Base-by-base conservation (phyloP, 1,140 invertebrate species). In the Colletes latitarsis region DNA sequence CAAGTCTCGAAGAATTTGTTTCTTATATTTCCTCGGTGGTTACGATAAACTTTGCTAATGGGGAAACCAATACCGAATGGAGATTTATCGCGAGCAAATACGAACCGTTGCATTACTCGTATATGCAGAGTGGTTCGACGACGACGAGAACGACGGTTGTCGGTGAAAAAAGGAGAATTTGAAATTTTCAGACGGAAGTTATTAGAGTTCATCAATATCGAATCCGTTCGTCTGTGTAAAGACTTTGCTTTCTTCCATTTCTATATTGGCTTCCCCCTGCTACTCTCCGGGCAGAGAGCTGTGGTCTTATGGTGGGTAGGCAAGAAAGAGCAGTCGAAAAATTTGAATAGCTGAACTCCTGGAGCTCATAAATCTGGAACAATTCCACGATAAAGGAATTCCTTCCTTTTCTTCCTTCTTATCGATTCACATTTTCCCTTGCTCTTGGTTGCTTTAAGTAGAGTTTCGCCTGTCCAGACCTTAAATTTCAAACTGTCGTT, bases 311-410 rank as follows among this genome's bases (percentile, higher is more conserved):
- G 53, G 67, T 12, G 52, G 62, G 64, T 73, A 79, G 79, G 75
- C 71, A 86, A 86, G 83, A 85, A 85, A 74, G 81, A 75, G 72
- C 69, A 77, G 72, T 86, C 86, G 85, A 86, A 86, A 86, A 86
- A 86, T 86, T 86, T 86, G 81, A 86, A 86, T 86, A 77, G 84
- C 84, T 82, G 84, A 86, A 86, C 84, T 86, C 80, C 30, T 73
- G 84, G 85, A 83, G 84, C 81, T 86, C 85, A 86, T 87, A 86
- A 86, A 87, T 87, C 85, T 83, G 81, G 82, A 87, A 87, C 84
- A 86, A 87, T 87, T 87, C 81, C 73, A 77, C 58, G 66, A 85
- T 87, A 87, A 87, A 87, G 85, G 77, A 80, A 86, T 76, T 82
- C 81, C 55, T 62, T 75, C 57, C 57, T 82, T 55, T 63, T 82